Percentiles rank a stretch among this genome's conserved stretches.
Evolutionary conservation across 35 echinoderm and acorn worm genomes (phyloP).

Genomic region (Chiridota heheva): DNA sequence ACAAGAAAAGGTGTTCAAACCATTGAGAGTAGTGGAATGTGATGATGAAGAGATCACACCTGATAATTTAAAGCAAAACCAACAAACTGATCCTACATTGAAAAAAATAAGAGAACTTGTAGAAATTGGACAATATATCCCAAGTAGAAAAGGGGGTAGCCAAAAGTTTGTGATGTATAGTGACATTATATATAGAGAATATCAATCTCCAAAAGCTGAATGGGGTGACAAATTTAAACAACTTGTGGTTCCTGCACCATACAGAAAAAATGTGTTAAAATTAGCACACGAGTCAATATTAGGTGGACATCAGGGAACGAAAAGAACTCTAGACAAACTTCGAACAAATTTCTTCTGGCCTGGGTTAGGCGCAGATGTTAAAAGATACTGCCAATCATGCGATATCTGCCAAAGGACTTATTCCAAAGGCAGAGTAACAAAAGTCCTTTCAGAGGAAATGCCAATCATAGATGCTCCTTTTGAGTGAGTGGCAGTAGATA

Average conservation of each 20-base stretch:
- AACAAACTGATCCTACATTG: conserved; percentile 15
- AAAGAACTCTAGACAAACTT: conserved; percentile 58
- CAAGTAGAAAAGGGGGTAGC: not conserved
- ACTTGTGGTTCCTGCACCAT: not conserved
- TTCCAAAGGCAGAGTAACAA: conserved; percentile 57
- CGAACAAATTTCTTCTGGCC: conserved; percentile 74
- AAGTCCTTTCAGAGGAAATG: conserved; percentile 40
- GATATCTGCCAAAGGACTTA: conserved; percentile 64
- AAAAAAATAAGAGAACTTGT: conserved; percentile 16
- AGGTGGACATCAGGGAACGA: conserved; percentile 58
- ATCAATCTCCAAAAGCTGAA: not conserved
- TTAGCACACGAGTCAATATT: conserved; percentile 58
- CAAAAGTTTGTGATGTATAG: not conserved
- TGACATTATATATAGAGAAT: not conserved
- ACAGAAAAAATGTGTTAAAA: conserved; percentile 2
- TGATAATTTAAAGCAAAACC: not conserved
- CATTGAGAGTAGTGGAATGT: not conserved
- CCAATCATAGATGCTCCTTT: conserved; percentile 60
- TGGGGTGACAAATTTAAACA: not conserved
- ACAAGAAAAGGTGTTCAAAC: too few species aligned
- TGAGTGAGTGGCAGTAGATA: conserved; percentile 53
- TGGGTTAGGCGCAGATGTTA: conserved; percentile 42
- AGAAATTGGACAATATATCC: not conserved
- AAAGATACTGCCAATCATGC: conserved; percentile 52
- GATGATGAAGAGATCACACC: not conserved